These are phyloP conservation scores for Andricus grossulariae DNA, from an alignment of 1,140 invertebrate genomes.

Conservation along the genomic window DNA sequence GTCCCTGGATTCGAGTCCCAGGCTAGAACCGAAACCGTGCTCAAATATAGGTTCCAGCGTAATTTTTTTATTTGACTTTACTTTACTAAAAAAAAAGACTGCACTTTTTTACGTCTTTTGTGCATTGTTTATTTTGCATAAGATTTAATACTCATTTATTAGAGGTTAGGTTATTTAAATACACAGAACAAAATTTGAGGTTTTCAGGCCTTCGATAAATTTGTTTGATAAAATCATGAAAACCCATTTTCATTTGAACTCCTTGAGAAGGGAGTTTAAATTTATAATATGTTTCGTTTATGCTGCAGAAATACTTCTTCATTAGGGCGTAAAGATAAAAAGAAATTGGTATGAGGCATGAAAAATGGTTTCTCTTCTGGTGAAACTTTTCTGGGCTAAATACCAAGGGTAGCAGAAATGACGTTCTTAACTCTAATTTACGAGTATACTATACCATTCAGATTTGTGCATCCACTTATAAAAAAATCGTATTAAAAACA, in stretches of 20 bases:
- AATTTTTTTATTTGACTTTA: no score
- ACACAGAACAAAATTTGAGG: not conserved
- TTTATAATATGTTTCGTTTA: conserved; percentile 2
- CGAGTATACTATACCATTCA: no score
- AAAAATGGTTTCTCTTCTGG: not conserved
- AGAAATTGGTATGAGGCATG: conserved; percentile 17
- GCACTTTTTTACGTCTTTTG: no score
- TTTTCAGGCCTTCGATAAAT: not conserved
- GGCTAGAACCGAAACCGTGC: no score
- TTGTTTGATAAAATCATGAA: conserved; percentile 17
- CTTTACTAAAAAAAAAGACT: no score
- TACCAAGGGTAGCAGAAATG: conserved; percentile 5
- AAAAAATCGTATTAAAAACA: no score
- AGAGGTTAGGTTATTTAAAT: not conserved
- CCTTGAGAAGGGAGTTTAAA: not conserved
- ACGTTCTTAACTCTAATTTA: conserved; percentile 10
- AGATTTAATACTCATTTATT: no score
- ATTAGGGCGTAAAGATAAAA: conserved; percentile 15
- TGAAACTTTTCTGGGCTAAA: not conserved
- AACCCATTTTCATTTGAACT: not conserved
- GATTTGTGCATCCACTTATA: no score
- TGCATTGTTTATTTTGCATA: no score
- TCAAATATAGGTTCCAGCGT: no score
- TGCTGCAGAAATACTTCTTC: conserved; percentile 9
- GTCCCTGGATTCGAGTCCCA: no score